A percentile compares a stretch with the other conserved stretches of the same genome.
Evolutionary conservation across 2,113 vertebrate species (phyloP).

Genomic region (Myodes glareolus): DNA sequence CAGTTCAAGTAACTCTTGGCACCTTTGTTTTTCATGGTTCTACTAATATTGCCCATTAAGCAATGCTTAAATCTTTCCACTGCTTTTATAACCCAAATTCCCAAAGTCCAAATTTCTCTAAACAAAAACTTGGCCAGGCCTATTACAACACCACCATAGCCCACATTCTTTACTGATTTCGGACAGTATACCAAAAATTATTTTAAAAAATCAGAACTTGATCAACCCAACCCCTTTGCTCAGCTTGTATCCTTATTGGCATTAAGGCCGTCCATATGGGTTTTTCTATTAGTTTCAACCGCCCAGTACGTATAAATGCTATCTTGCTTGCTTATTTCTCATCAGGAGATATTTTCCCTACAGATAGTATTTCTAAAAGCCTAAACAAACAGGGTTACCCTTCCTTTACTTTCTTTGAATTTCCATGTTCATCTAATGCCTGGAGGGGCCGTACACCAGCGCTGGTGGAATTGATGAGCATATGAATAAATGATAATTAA

Average conservation of each 20-base stretch:
- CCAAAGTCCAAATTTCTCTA: no score
- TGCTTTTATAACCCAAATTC: no score
- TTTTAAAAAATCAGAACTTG: not conserved
- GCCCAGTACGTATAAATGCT: not conserved
- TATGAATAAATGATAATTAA: constrained; percentile 72
- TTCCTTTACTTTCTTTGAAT: not conserved
- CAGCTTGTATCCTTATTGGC: not conserved
- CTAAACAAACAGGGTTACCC: not conserved
- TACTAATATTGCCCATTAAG: no score
- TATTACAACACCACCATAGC: no score
- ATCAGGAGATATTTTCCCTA: not conserved
- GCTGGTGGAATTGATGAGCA: not conserved
- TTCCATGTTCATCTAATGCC: not conserved
- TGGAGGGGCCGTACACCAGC: constrained; percentile 34
- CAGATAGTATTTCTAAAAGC: not conserved
- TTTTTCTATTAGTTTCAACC: constrained; percentile 14
- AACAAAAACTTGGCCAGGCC: no score
- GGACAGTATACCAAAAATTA: not conserved
- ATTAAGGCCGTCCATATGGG: not conserved
- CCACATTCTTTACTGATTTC: not conserved
- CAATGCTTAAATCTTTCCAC: no score
- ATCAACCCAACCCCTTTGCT: not conserved
- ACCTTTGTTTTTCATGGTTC: no score
- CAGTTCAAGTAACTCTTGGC: no score
- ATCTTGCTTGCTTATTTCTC: not conserved